These are phyloP conservation scores for Bolinopsis microptera DNA, from an alignment of 37 sponge, comb jelly and placozoan species.

Conservation along the genomic window DNA sequence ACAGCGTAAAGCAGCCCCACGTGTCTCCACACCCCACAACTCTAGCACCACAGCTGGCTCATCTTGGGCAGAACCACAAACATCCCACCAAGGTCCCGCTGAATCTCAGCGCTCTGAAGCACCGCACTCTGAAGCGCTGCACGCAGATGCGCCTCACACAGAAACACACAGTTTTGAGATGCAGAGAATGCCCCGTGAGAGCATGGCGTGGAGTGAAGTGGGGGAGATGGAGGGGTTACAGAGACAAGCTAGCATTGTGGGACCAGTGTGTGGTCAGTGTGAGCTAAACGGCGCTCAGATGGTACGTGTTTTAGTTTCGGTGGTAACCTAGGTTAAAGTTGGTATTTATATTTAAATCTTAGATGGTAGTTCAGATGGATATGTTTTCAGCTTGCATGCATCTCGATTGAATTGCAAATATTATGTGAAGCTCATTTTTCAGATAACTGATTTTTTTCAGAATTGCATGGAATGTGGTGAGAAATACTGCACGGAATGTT, in stretches of 20 bases:
- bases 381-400: too few relatives aligned
- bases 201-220: conserved; percentile 4
- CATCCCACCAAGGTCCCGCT: neutral
- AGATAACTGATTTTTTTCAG: too few relatives aligned
- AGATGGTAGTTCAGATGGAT: too few relatives aligned
- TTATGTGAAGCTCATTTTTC: too few relatives aligned
- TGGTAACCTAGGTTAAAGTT: too few relatives aligned
- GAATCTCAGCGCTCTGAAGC: neutral
- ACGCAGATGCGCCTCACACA: neutral
- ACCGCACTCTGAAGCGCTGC: neutral
- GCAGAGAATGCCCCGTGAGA: neutral
- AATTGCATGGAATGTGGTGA: conserved; percentile 63
- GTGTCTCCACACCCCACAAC: conserved; percentile 61
- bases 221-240: neutral
- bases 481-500: conserved; percentile 61
- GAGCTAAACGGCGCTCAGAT: conserved; percentile 16
- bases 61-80: conserved; percentile 51
- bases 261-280: conserved; percentile 56
- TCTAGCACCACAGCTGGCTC: neutral
- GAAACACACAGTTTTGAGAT: neutral
- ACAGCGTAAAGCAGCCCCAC: neutral
- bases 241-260: conserved; percentile 45
- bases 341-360: too few relatives aligned
- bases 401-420: too few relatives aligned
- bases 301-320: neutral